Percentiles rank a stretch among this genome's conserved stretches.
phyloP scores from a whole-genome alignment of 2,797 vertebrate genomes.

The Onychomys torridus region DNA sequence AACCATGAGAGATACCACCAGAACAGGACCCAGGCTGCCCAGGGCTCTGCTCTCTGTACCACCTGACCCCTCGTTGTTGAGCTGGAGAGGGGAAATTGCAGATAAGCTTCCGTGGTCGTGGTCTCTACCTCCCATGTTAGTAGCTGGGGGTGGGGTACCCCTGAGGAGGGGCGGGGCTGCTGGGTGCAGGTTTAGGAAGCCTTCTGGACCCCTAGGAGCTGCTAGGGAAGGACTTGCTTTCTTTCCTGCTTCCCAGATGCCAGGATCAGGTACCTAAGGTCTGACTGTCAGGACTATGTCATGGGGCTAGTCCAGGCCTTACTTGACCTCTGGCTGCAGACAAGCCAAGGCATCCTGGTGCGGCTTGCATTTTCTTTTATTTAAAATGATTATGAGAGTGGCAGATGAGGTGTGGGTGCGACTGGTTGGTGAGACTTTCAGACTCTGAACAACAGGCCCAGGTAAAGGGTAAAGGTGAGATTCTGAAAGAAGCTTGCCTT shows the following conservation, averaged over 20 bases:
- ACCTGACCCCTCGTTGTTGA: neutral
- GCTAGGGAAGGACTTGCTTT: neutral
- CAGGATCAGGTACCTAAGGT: neutral
- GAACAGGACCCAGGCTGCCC: neutral
- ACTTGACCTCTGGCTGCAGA: neutral
- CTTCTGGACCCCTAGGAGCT: neutral
- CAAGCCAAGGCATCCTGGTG: accelerated
- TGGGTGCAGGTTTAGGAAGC: neutral
- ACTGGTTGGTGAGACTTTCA: neutral
- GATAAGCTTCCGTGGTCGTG: accelerated
- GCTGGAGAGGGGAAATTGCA: too few species aligned
- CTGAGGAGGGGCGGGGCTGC: neutral
- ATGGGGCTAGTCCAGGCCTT: too few species aligned
- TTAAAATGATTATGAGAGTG: neutral
- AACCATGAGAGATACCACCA: accelerated
- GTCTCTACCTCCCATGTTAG: neutral
- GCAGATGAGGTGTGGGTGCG: neutral
- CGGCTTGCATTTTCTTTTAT: too few species aligned
- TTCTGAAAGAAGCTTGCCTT: neutral
- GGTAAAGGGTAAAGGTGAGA: neutral
- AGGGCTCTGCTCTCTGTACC: too few species aligned
- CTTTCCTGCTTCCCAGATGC: neutral
- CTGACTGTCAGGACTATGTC: neutral
- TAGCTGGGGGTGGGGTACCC: too few species aligned
- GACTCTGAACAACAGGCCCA: neutral